Percentiles rank a stretch among this genome's conserved stretches.
phyloP scores from a whole-genome alignment of 2,888 invertebrate species.

The Drosophila formosana region DNA sequence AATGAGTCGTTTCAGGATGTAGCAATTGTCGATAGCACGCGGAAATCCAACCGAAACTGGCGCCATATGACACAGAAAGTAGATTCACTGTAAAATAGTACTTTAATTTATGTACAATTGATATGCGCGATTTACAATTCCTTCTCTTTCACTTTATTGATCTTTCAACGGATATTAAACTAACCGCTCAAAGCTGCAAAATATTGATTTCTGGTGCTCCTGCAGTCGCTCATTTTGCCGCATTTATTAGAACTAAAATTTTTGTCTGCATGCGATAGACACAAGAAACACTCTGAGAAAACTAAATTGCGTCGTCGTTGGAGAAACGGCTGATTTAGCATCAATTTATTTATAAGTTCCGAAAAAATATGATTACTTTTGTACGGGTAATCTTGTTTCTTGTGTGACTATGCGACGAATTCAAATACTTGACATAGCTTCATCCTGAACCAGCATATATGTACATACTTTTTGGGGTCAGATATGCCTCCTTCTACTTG shows the following conservation, averaged over 20 bases:
- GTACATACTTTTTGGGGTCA: too few species aligned
- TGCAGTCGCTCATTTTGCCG: not conserved
- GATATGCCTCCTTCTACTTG: too few species aligned
- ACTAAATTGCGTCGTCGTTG: not conserved
- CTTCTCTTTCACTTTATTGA: too few species aligned
- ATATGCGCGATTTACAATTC: too few species aligned
- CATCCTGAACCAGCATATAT: too few species aligned
- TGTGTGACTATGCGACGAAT: too few species aligned
- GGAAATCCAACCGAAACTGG: conserved; percentile 3
- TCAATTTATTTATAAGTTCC: too few species aligned
- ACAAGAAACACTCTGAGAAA: not conserved
- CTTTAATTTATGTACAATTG: not conserved
- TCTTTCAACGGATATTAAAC: not conserved
- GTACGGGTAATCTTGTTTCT: too few species aligned
- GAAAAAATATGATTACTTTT: too few species aligned
- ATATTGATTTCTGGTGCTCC: conserved; percentile 18
- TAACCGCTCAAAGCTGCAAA: conserved; percentile 23
- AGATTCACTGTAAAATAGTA: not conserved
- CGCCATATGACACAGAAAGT: not conserved
- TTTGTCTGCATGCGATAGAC: not conserved
- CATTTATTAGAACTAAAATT: not conserved
- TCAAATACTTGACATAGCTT: too few species aligned
- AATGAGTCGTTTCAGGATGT: not conserved
- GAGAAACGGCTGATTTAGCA: too few species aligned
- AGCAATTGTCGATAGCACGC: not conserved